Percentiles rank a stretch among this genome's conserved stretches.
Evolutionary conservation across 2,113 vertebrate species (phyloP).

Genomic region (Anolis sagrei): DNA sequence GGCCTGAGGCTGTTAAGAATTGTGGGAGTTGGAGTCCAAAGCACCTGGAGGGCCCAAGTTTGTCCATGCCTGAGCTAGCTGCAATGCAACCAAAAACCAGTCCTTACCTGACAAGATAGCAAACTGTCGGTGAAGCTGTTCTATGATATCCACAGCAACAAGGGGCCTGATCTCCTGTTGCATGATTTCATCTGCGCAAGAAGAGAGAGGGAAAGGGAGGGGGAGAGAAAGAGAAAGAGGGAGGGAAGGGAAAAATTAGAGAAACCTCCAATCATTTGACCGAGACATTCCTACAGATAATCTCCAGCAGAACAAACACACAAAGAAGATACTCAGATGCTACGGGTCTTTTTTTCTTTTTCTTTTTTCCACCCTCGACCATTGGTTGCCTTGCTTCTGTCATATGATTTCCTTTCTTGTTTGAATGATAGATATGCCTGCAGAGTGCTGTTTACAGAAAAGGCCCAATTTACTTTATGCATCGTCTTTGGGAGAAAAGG

Average conservation of each 20-base stretch:
- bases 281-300: background rate
- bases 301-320: conserved; percentile 21
- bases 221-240: background rate
- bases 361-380: background rate
- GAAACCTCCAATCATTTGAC: conserved; percentile 51
- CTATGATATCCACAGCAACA: conserved; percentile 92
- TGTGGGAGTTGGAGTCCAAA: too few relatives aligned
- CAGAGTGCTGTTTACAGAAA: conserved; percentile 17
- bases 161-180: conserved; percentile 96
- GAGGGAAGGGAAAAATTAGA: conserved; percentile 20
- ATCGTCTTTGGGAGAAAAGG: background rate
- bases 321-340: conserved; percentile 21
- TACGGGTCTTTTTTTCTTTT: background rate
- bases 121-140: conserved; percentile 94
- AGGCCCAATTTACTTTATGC: conserved; percentile 19
- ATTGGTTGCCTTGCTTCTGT: conserved; percentile 3
- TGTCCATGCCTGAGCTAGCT: background rate
- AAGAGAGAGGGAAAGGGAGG: conserved; percentile 36
- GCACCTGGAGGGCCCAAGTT: too few relatives aligned
- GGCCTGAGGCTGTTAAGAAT: too few relatives aligned
- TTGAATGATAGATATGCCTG: background rate
- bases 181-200: conserved; percentile 93
- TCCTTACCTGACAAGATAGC: conserved; percentile 92
- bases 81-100: conserved; percentile 1
- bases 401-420: background rate